A percentile compares a stretch with the other conserved stretches of the same genome.
phyloP scores from a whole-genome alignment of 2,797 vertebrate species.

The Acipenser transmontanus region DNA sequence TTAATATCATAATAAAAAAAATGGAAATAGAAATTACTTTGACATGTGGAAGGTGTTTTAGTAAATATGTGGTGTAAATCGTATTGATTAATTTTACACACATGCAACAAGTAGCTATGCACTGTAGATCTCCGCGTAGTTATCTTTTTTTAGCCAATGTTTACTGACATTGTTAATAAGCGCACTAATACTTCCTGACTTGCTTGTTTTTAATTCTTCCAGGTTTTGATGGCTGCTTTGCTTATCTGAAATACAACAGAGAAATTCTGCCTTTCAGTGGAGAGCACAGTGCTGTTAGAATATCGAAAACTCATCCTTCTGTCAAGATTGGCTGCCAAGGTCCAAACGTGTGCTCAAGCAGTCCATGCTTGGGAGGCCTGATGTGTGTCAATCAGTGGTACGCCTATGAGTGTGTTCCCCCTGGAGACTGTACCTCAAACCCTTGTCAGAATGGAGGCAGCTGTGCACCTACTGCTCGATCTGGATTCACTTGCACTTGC shows the following conservation, averaged over 20 bases:
- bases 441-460: constrained; percentile 88
- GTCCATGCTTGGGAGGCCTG: constrained; percentile 81
- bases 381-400: constrained; percentile 95
- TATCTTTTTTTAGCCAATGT: too few relatives aligned
- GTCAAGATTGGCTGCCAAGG: constrained; percentile 88
- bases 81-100: too few relatives aligned
- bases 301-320: constrained; percentile 45
- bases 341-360: constrained; percentile 85
- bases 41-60: too few relatives aligned
- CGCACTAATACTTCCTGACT: not conserved
- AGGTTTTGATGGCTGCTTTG: constrained; percentile 90
- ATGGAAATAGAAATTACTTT: too few relatives aligned
- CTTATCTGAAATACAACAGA: constrained; percentile 76
- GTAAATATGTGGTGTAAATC: too few relatives aligned
- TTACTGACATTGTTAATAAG: too few relatives aligned
- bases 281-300: constrained; percentile 71
- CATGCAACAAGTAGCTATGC: too few relatives aligned
- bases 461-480: constrained; percentile 68
- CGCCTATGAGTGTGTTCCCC: constrained; percentile 80
- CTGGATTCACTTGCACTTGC: constrained; percentile 78
- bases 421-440: constrained; percentile 77
- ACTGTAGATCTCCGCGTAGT: too few relatives aligned
- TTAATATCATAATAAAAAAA: too few relatives aligned
- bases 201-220: constrained; percentile 13
- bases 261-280: constrained; percentile 81